Evolutionary conservation across 2,113 vertebrate species (phyloP).

Genomic region (Polypterus senegalus): DNA sequence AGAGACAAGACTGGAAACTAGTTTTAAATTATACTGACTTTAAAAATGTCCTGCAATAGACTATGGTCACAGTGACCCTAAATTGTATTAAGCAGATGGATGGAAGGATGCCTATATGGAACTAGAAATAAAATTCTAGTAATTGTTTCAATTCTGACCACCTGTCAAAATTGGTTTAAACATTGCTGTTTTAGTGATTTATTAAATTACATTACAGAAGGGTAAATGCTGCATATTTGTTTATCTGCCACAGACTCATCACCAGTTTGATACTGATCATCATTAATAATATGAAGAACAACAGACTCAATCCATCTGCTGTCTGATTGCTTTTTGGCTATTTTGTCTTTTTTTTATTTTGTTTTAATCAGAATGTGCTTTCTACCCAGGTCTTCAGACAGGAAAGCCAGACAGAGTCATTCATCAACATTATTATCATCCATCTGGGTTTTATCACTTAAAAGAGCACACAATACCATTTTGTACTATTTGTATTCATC

Average conservation of each 20-base stretch:
- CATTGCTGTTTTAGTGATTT: no score
- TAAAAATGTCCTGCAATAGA: no score
- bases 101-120: no score
- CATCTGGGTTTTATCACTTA: slow-evolving; percentile 49
- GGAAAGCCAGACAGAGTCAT: slow-evolving; percentile 52
- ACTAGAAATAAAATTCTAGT: no score
- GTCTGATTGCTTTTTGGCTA: slow-evolving; percentile 34
- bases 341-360: slow-evolving; percentile 36
- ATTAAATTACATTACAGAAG: no score
- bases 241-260: slow-evolving; percentile 31
- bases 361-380: slow-evolving; percentile 38
- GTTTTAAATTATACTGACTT: no score
- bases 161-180: no score
- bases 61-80: no score
- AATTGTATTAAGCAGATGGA: no score
- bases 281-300: slow-evolving; percentile 42
- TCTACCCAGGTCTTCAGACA: slow-evolving; percentile 43
- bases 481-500: slow-evolving; percentile 18
- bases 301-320: slow-evolving; percentile 49
- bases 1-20: no score
- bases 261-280: slow-evolving; percentile 42
- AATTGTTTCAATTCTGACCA: no score
- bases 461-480: slow-evolving; percentile 17
- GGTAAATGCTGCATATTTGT: no score
- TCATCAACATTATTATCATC: slow-evolving; percentile 49